Percentiles rank a stretch among this genome's conserved stretches.
Evolutionary conservation across 2,888 invertebrate genomes (phyloP).

Genomic region (Idaea aversata): DNA sequence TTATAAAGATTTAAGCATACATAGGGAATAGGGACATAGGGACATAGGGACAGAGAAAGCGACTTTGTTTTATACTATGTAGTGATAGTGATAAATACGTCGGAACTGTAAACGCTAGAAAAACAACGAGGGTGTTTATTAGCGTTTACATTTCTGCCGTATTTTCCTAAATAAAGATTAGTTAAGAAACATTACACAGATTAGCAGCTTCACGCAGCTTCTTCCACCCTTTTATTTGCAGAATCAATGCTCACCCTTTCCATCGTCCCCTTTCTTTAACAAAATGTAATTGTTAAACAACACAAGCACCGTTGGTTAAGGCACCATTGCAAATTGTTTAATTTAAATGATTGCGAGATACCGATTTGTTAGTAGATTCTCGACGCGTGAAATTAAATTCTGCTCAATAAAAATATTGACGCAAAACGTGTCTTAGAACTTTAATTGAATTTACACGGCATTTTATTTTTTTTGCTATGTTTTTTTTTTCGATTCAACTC

Average conservation of each 20-base stretch:
- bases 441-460: constrained; percentile 41
- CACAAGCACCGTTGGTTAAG: constrained; percentile 1
- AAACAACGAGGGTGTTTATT: neutral
- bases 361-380: constrained; percentile 13
- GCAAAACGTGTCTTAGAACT: constrained; percentile 32
- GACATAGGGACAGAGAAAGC: too few species aligned
- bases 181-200: neutral
- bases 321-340: constrained; percentile 3
- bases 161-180: neutral
- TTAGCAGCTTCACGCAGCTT: neutral
- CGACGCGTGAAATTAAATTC: constrained; percentile 55
- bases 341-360: constrained; percentile 15
- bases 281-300: constrained; percentile 5
- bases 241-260: neutral
- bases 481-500: neutral
- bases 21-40: too few species aligned
- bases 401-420: constrained; percentile 42
- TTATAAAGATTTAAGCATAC: too few species aligned
- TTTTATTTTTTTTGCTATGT: constrained; percentile 22
- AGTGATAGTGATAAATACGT: too few species aligned
- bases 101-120: neutral
- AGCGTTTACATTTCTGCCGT: neutral
- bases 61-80: too few species aligned
- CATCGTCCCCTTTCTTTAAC: neutral
- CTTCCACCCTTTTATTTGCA: neutral